These are phyloP conservation scores for Opisthocomus hoazin DNA, from an alignment of 2,113 vertebrate genomes.

Conservation along the genomic window DNA sequence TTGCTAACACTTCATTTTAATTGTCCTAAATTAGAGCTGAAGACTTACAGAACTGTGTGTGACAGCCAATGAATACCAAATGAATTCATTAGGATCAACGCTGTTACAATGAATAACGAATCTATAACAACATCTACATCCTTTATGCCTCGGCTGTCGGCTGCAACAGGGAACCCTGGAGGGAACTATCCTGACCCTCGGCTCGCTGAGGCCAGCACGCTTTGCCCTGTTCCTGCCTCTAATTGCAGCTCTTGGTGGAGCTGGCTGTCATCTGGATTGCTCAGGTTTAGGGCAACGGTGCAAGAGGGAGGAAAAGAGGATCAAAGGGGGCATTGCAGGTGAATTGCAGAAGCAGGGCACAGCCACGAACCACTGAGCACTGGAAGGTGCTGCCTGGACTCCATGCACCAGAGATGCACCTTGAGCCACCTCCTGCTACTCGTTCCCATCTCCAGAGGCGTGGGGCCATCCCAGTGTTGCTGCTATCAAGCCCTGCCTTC, in stretches of 20 bases:
- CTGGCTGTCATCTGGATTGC: neutral
- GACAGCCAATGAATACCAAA: conserved; percentile 64
- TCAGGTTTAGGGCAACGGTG: neutral
- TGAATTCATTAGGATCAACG: conserved; percentile 59
- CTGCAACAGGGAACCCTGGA: conserved; percentile 11
- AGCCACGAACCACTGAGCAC: neutral
- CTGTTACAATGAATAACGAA: conserved; percentile 47
- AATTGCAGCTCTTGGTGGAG: neutral
- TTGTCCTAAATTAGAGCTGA: conserved; percentile 72
- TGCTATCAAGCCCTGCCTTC: neutral
- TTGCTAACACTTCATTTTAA: conserved; percentile 73
- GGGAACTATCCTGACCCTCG: neutral
- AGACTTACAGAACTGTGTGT: conserved; percentile 61
- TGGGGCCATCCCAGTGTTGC: neutral
- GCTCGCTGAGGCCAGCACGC: neutral
- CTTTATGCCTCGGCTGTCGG: neutral
- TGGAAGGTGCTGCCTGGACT: neutral
- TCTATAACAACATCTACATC: conserved; percentile 9
- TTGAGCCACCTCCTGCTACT: neutral
- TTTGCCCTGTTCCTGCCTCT: neutral
- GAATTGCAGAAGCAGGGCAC: neutral
- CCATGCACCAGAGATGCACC: neutral
- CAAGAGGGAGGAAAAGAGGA: neutral
- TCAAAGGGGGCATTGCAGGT: neutral
- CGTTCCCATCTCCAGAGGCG: neutral